phyloP scores from a whole-genome alignment of 2,113 vertebrate genomes.

The Datnioides undecimradiatus region DNA sequence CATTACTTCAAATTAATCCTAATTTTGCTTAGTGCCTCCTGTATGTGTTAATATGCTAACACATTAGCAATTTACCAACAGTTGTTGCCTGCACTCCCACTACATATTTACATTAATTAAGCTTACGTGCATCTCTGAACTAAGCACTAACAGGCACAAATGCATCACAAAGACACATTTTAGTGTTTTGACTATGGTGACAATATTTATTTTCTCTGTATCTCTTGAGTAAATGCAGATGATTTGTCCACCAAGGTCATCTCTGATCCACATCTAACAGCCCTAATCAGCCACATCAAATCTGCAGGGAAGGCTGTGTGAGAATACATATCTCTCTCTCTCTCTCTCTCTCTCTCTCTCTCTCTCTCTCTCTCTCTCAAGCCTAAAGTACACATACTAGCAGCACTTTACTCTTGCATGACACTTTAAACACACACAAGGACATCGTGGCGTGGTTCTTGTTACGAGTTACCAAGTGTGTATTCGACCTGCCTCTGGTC shows the following conservation, averaged over 20 bases:
- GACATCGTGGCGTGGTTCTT: background rate
- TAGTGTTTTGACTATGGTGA: background rate
- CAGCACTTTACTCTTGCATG: background rate
- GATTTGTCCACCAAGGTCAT: conserved; percentile 46
- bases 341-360: no score
- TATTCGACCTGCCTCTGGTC: conserved; percentile 14
- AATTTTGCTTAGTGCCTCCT: no score
- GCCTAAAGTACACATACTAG: background rate
- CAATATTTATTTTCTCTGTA: background rate
- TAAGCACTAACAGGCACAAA: background rate
- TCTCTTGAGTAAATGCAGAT: conserved; percentile 3
- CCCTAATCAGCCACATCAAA: conserved; percentile 42
- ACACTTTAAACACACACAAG: background rate
- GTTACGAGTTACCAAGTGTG: background rate
- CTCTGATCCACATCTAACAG: conserved; percentile 37
- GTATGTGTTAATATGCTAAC: no score
- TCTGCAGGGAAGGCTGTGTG: conserved; percentile 22
- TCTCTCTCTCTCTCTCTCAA: background rate
- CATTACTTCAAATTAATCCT: no score
- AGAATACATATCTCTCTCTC: no score
- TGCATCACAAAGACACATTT: background rate
- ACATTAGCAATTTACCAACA: no score
- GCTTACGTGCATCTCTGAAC: background rate
- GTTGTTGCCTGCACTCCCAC: no score
- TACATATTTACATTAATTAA: no score